Percentiles rank a stretch among this genome's conserved stretches.
Evolutionary conservation across 2,113 vertebrate species (phyloP).

Genomic region (Neomonachus schauinslandi): DNA sequence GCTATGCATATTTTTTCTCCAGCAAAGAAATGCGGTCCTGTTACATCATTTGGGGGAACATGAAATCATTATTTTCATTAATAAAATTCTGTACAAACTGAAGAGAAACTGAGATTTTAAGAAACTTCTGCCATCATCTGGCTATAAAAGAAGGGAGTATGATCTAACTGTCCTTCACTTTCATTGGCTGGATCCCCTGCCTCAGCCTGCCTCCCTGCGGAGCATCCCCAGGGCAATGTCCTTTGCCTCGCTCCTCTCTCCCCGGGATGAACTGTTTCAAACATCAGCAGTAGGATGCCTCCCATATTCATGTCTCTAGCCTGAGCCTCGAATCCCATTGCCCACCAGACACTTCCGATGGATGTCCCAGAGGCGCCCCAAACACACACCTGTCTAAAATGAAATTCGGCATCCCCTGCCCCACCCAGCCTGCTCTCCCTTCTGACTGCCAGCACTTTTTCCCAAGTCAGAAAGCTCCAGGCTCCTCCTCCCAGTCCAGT

Average conservation of each 20-base stretch:
- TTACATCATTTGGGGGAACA: not conserved
- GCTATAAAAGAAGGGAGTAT: not conserved
- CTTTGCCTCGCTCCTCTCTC: not conserved
- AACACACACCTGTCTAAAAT: not conserved
- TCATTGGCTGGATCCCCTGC: rapidly evolving
- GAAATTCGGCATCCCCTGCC: not conserved
- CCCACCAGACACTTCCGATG: not conserved
- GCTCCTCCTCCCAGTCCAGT: not conserved
- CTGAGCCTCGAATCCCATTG: rapidly evolving
- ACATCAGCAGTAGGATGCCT: not conserved
- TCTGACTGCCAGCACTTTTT: not conserved
- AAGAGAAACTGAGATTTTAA: not conserved
- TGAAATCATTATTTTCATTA: not conserved
- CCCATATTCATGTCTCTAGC: not conserved
- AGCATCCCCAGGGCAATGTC: not conserved
- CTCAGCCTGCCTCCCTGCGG: not conserved
- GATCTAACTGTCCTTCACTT: not conserved
- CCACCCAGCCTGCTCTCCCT: not conserved
- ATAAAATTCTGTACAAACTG: not conserved
- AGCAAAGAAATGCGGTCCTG: not conserved
- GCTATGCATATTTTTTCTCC: not conserved
- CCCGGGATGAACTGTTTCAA: not conserved
- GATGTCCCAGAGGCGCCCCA: not conserved
- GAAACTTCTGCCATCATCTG: not conserved
- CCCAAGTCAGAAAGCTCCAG: not conserved